Conservation (phyloP, 2,888 invertebrate genomes). For the Chalcosyrphus nemorum region DNA sequence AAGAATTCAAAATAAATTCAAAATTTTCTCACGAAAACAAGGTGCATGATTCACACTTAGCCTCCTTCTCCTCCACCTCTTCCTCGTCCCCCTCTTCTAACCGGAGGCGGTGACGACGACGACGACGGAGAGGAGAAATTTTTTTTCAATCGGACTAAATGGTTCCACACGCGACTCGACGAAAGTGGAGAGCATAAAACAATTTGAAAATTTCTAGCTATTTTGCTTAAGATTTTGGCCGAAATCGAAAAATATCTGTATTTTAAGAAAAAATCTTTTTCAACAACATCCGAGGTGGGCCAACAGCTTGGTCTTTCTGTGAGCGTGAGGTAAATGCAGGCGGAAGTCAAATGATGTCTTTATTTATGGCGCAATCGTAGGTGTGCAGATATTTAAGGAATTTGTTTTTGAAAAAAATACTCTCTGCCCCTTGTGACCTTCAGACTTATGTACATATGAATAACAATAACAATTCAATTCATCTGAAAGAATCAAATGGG, state of each 20-base stretch:
- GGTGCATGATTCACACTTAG: slow-evolving; percentile 50
- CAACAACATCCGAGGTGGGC: slow-evolving; percentile 45
- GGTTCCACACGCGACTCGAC: slow-evolving; percentile 68
- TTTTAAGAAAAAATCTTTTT: slow-evolving; percentile 20
- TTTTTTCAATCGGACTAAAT: slow-evolving; percentile 61
- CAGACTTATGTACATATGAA: too few species aligned
- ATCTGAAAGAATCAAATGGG: too few species aligned
- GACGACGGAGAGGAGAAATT: too few species aligned
- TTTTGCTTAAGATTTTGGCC: background rate
- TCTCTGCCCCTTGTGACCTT: slow-evolving; percentile 1
- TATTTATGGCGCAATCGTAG: slow-evolving; percentile 67
- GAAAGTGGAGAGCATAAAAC: slow-evolving; percentile 63
- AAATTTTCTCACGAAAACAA: slow-evolving; percentile 66
- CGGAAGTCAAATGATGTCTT: slow-evolving; percentile 64
- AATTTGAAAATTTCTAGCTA: slow-evolving; percentile 39
- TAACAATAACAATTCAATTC: too few species aligned
- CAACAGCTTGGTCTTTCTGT: background rate
- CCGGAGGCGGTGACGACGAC: slow-evolving; percentile 22
- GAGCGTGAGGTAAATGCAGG: slow-evolving; percentile 52
- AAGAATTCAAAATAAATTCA: slow-evolving; percentile 34
- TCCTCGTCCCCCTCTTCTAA: too few species aligned
- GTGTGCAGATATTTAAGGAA: slow-evolving; percentile 50
- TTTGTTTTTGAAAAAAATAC: slow-evolving; percentile 44
- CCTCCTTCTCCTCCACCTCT: background rate
- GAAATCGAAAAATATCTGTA: slow-evolving; percentile 39